phyloP scores from a whole-genome alignment of 2,113 vertebrate species.

The Trogon surrucura region DNA sequence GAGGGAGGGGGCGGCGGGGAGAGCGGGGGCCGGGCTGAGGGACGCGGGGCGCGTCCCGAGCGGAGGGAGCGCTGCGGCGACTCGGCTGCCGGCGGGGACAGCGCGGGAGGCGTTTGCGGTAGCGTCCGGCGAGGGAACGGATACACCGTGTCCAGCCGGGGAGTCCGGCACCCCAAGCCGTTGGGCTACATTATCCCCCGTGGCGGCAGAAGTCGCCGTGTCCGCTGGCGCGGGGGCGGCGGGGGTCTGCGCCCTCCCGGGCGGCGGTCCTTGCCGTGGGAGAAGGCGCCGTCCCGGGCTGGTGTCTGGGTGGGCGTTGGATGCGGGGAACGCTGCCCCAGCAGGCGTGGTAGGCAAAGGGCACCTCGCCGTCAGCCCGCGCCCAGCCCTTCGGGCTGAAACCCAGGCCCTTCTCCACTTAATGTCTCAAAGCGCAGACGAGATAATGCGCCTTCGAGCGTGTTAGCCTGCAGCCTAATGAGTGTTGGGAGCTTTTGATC shows the following conservation, averaged over 20 bases:
- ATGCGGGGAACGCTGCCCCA: too few species aligned
- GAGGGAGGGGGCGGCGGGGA: too few species aligned
- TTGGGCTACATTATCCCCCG: accelerated
- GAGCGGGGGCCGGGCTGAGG: too few species aligned
- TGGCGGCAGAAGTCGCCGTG: neutral
- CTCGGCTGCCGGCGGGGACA: too few species aligned
- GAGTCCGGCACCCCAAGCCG: neutral
- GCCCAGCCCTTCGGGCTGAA: accelerated
- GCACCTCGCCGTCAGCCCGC: accelerated
- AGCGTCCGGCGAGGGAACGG: too few species aligned
- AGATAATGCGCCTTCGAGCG: neutral
- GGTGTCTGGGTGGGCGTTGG: accelerated
- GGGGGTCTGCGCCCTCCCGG: neutral
- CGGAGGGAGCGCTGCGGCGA: too few species aligned
- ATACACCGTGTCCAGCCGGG: accelerated
- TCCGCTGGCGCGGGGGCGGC: neutral
- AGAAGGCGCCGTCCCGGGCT: neutral
- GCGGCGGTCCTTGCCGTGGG: neutral
- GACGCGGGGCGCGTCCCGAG: too few species aligned
- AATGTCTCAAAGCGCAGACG: accelerated
- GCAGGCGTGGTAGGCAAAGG: neutral
- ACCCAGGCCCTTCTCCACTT: neutral
- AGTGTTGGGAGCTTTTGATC: neutral
- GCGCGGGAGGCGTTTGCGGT: accelerated
- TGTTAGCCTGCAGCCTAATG: neutral